Evolutionary conservation across 2,888 invertebrate genomes (phyloP).

Genomic region (Onchidella celtica): DNA sequence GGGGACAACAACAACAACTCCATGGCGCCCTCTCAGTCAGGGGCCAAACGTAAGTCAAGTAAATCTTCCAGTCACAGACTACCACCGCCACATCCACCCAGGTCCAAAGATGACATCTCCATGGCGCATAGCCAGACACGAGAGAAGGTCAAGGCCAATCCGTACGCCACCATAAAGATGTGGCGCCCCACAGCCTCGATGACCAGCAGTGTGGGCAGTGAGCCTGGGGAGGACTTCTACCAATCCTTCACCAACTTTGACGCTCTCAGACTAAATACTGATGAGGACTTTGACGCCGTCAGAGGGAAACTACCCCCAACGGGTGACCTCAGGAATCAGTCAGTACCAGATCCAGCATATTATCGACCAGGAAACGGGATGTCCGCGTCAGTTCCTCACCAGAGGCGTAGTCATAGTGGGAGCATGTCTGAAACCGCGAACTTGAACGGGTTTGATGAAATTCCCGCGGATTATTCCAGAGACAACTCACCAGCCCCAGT

Average conservation of each 20-base stretch:
- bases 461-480: slow-evolving; percentile 49
- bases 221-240: slow-evolving; percentile 56
- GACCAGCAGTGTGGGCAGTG: slow-evolving; percentile 49
- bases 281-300: not conserved
- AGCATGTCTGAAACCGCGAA: not conserved
- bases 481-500: slow-evolving; percentile 38
- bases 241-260: slow-evolving; percentile 55
- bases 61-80: slow-evolving; percentile 15
- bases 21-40: not conserved
- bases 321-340: not conserved
- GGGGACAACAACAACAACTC: not conserved
- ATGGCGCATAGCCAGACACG: slow-evolving; percentile 51
- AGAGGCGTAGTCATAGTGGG: not conserved
- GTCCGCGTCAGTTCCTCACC: not conserved
- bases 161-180: slow-evolving; percentile 71
- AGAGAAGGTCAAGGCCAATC: slow-evolving; percentile 62
- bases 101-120: slow-evolving; percentile 61
- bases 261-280: slow-evolving; percentile 14
- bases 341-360: not conserved
- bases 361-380: not conserved
- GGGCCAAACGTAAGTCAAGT: slow-evolving; percentile 3
- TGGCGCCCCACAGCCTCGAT: slow-evolving; percentile 69
- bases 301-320: not conserved
- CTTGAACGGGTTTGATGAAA: slow-evolving; percentile 46
- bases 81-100: too few relatives aligned